Percentiles rank a stretch among this genome's conserved stretches.
These are phyloP conservation scores for Apocheima hispidaria DNA, from an alignment of 2,888 invertebrate genomes.

Conservation along the genomic window DNA sequence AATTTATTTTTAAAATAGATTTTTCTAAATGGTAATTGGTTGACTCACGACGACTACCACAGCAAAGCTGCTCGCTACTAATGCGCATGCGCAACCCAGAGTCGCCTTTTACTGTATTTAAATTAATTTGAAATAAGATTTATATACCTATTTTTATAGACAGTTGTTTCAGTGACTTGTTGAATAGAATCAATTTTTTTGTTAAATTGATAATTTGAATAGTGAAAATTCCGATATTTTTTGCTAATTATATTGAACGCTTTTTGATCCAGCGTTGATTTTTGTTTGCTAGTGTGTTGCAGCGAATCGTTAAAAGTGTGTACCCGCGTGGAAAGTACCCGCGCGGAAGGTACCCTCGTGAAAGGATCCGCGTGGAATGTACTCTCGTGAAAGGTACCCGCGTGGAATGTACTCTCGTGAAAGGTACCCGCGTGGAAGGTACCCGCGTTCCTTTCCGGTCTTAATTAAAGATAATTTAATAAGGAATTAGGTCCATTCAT, in stretches of 20 bases:
- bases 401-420: neutral
- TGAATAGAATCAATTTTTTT: conserved; percentile 81
- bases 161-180: conserved; percentile 77
- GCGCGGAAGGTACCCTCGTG: neutral
- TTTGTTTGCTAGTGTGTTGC: conserved; percentile 62
- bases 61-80: conserved; percentile 30
- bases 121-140: conserved; percentile 71
- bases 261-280: conserved; percentile 52
- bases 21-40: conserved; percentile 40
- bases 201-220: conserved; percentile 54
- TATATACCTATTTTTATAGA: conserved; percentile 85
- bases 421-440: neutral
- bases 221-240: conserved; percentile 53
- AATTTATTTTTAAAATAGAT: conserved; percentile 46
- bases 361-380: neutral
- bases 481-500: conserved; percentile 67
- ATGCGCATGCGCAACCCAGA: conserved; percentile 41
- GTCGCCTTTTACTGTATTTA: conserved; percentile 69
- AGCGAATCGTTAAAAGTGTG: conserved; percentile 51
- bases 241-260: conserved; percentile 49
- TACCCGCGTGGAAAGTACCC: neutral
- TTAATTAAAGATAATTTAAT: conserved; percentile 60
- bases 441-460: neutral
- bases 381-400: neutral
- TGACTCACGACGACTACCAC: conserved; percentile 30